Evolutionary conservation across 2,888 invertebrate genomes (phyloP), one percentile per base, ranked within the genome.

Genomic region (Biston stratarius): DNA sequence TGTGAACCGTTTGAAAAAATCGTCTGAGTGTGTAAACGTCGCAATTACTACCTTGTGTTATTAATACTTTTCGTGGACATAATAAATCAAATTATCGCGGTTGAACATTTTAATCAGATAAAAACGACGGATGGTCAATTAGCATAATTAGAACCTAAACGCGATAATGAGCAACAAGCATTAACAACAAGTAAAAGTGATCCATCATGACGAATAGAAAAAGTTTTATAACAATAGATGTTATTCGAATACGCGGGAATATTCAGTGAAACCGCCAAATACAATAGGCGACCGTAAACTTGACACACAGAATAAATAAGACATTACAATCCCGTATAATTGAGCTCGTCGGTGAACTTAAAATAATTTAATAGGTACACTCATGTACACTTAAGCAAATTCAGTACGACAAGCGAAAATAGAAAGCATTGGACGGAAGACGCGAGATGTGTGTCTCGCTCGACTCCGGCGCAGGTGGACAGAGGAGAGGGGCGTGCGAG

Each of bases 361-460:
- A 82, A 79, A 81, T 77, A 79, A 78, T 80, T 74, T 72, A 72
- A 74, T 66, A 73, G 68, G 72, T 79, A 82, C 77, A 83, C 80
- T 75, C 79, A 80, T 80, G 77, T 78, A 83, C 72, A 81, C 78
- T 75, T 78, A 82, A 81, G 83, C 81, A 83, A 83, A 86, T 84
- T 78, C 81, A 86, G 87, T 86, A 84, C 83, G 84, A 86, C 84
- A 85, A 82, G 91, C 90, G 85, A 92, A 92, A 93, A 92, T 93
- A 94, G 93, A 94, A 94, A 94, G 94, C 92, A 92, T 82, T 86
- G 88, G 85, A 85, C 88, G 87, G 88, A 89, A 90, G 88, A 86
- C 74, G 75, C 77, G 79, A 86, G 86, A 91, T 92, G 91, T 93
- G 89, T 93, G 93, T 88, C 91, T 89, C 55, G 40, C 86, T 40